Evolutionary conservation across 2,113 vertebrate genomes (phyloP), one percentile per base, ranked within the genome.

Genomic region (Dermatemys mawii): DNA sequence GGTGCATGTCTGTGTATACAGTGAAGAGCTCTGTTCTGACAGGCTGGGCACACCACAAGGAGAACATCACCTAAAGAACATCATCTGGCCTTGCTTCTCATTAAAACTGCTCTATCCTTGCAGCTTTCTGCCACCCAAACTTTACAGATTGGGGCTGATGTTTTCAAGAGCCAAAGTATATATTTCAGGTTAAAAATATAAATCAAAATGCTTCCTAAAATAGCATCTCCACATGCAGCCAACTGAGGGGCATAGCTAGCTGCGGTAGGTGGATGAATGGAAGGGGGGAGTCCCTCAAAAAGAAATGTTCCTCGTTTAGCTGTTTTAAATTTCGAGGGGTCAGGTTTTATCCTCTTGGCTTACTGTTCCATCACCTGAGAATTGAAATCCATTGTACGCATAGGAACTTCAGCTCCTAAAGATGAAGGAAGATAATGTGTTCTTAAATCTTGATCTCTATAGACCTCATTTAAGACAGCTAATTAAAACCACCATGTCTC

Each of bases 241-340:
- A 49, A 13, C 82, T 70, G 29, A 83, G 29, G 29, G 81, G 75
- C 55, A 88, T 49, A 63, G 29, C 27, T 84, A 46, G 86, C n/a
- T 50, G 21, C 83, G 76, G 44, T 44, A 92, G 87, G 79, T 11
- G 26, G 11, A 46, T 49, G 81, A 26, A 13, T 24, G 50, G n/a
- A n/a, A n/a, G 32, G 1, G 0, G 0, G 13, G 54, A 50, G 63
- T 60, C n/a, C 19, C 16, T n/a, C 38, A n/a, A 38, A 67, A 67
- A 8, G 35, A n/a, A 70, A 22, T 70, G 38, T 22, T 24, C 49
- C 24, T 4, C 29, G 21, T 29, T 5, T 5, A 9, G n/a, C 17
- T 14, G 16, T 75, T 75, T 21, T 19, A 19, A 26, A 9, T 5
- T 4, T 73, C 41, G 24, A 46, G 26, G 6, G 12, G 12, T 76